phyloP scores from a whole-genome alignment of 2,888 invertebrate species.

The Carabus problematicus region DNA sequence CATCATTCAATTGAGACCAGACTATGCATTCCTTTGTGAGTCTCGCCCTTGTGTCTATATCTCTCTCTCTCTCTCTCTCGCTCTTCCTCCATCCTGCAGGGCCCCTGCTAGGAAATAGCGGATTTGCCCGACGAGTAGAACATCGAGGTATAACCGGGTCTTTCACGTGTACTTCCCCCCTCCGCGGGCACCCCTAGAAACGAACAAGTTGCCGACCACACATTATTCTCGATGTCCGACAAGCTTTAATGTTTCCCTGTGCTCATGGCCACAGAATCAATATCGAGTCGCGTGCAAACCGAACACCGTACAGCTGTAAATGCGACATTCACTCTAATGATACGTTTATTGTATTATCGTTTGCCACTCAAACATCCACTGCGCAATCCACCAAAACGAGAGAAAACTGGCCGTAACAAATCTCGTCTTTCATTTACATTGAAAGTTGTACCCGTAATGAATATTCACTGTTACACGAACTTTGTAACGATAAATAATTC shows the following conservation, averaged over 20 bases:
- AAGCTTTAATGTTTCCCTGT: slow-evolving; percentile 45
- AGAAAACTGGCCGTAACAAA: neutral
- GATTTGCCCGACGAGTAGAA: neutral
- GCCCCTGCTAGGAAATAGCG: neutral
- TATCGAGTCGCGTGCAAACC: slow-evolving; percentile 44
- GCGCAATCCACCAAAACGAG: neutral
- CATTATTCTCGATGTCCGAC: slow-evolving; percentile 46
- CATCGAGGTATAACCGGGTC: slow-evolving; percentile 10
- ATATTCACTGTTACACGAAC: neutral
- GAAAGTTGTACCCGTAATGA: no score
- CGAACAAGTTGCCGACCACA: slow-evolving; percentile 46
- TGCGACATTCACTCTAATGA: no score
- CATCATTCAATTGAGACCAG: slow-evolving; percentile 24
- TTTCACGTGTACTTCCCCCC: slow-evolving; percentile 44
- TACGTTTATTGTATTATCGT: slow-evolving; percentile 1
- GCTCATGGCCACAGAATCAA: slow-evolving; percentile 43
- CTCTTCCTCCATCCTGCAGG: neutral
- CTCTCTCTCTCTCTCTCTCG: slow-evolving; percentile 6
- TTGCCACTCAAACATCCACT: neutral
- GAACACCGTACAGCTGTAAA: neutral
- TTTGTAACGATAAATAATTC: neutral
- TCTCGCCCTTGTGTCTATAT: neutral
- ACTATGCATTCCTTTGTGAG: slow-evolving; percentile 23
- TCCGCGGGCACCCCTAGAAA: slow-evolving; percentile 46
- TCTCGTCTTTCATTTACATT: neutral